Base-by-base conservation (phyloP, 2,113 vertebrate species). In the Trogon surrucura region DNA sequence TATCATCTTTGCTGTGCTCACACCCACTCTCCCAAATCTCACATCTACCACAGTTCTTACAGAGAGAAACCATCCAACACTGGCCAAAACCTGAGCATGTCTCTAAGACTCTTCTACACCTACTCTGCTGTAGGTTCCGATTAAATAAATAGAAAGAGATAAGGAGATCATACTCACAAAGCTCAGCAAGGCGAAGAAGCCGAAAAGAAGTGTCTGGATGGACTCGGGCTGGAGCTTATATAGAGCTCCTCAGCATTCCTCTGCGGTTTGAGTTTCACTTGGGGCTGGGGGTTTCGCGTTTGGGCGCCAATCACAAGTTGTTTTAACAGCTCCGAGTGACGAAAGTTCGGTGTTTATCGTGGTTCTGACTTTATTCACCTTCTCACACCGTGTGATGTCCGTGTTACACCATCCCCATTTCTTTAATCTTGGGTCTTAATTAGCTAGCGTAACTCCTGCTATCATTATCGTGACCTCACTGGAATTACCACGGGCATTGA, bases 341-440 rank as follows among this genome's bases (percentile, higher is more conserved):
- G 1, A 56, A 83, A 94, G 29, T 66, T 48, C 47, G 67, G 66
- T 79, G 16, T 80, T 91, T 72, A n/a, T 58, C 16, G 1, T 19
- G 19, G 8, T 85, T 69, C 29, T 60, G 48, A 50, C 83, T 91
- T 62, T 36, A 18, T 66, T 41, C 18, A 2, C 32, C 16, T 50
- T 75, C 72, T 75, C 48, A 6, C 16, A 23, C 27, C 2, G 0
- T 77, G 75, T 10, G 66, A 62, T 50, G 57, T 44, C 9, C 10
- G 1, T 16, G 58, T 94, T 94, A 64, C 92, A 80, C 72, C 87
- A 91, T 14, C 75, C 3, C 5, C 22, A 77, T 84, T 94, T 87
- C 92, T 96, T 96, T 93, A 78, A 96, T 95, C 90, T 91, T 23
- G 53, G 51, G 34, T 57, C 72, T 83, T 93, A 94, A 95, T 91